A percentile compares a stretch with the other conserved stretches of the same genome.
phyloP scores from a whole-genome alignment of 2,888 invertebrate species.

The Hybos culiciformis region DNA sequence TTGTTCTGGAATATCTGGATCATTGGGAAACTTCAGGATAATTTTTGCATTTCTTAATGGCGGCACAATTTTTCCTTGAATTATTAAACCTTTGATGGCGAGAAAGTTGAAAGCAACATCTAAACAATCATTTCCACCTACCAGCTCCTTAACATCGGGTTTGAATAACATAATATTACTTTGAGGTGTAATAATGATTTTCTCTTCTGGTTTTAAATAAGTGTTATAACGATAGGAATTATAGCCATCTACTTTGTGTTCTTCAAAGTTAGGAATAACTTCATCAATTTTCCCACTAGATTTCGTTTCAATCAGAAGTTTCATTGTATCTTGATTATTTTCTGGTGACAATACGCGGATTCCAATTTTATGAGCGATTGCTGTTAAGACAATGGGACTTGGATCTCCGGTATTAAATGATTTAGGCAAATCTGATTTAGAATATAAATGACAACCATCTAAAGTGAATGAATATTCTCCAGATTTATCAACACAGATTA shows the following conservation, averaged over 20 bases:
- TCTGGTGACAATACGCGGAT: slow-evolving; percentile 38
- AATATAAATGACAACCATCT: slow-evolving; percentile 69
- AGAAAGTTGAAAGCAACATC: slow-evolving; percentile 47
- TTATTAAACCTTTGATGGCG: slow-evolving; percentile 50
- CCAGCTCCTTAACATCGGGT: slow-evolving; percentile 44
- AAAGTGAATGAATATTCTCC: slow-evolving; percentile 57
- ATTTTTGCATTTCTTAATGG: slow-evolving; percentile 45
- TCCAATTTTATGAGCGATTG: slow-evolving; percentile 43
- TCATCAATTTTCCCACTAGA: slow-evolving; percentile 19
- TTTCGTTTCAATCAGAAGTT: slow-evolving; percentile 23
- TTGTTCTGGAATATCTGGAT: slow-evolving; percentile 21
- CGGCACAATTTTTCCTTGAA: slow-evolving; percentile 50
- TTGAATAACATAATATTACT: slow-evolving; percentile 61
- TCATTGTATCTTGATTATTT: slow-evolving; percentile 24
- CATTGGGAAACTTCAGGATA: slow-evolving; percentile 37
- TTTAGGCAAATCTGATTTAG: slow-evolving; percentile 26
- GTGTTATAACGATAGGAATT: slow-evolving; percentile 29
- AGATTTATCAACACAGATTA: slow-evolving; percentile 58
- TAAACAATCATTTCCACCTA: slow-evolving; percentile 54
- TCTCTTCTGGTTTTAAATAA: slow-evolving; percentile 36
- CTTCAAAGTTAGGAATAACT: slow-evolving; percentile 27
- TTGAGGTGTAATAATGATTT: slow-evolving; percentile 44
- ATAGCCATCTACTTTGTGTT: slow-evolving; percentile 37
- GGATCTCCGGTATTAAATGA: slow-evolving; percentile 35
- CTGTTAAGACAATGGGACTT: slow-evolving; percentile 37